Base-by-base conservation (phyloP, 1,140 invertebrate genomes). In the Heliconius melpomene region DNA sequence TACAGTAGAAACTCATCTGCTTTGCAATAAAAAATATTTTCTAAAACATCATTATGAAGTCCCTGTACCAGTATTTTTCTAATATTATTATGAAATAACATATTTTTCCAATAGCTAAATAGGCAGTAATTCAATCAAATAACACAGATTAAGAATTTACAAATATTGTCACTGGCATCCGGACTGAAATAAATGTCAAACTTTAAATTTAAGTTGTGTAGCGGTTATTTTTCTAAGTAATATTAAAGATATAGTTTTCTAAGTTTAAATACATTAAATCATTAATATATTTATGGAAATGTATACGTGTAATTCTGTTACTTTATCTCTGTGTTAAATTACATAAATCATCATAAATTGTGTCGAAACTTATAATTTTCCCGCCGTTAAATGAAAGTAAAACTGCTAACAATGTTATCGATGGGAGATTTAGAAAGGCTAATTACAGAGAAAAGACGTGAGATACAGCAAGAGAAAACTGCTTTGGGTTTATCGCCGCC, bases 401-500 rank as follows among this genome's bases (percentile, higher is more conserved):
- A 75, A 84, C 82, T 86, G 54, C 46, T 70, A 71, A 90, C 86
- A 91, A 93, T 93, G 93, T 84, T 93, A 93, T 94, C 91, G 54
- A 74, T 86, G 60, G 81, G 70, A 74, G 88, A 94, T 89, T 87
- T 94, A 91, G 93, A 94, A 90, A 94, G 86, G 87, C 84, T 94
- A 89, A 93, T 94, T 91, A 79, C 85, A 70, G 85, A 80, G 84
- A 94, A 94, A 90, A 92, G 85, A 78, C 87, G 86, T 88, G 89
- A 93, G 87, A 91, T 94, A 87, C 85, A 93, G 81, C 85, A 85
- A 76, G 93, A 94, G 86, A 94, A 94, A 91, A 84, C 83, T n/a
- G 71, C 83, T 66, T 83, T 94, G 52, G 91, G 91, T 26, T 78
- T 94, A 38, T 76, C 84, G 50, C 74, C 79, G 40, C 38, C 86